Base-by-base conservation (phyloP, 2,113 vertebrate species). In the Gnathonemus echidnorhynchus region DNA sequence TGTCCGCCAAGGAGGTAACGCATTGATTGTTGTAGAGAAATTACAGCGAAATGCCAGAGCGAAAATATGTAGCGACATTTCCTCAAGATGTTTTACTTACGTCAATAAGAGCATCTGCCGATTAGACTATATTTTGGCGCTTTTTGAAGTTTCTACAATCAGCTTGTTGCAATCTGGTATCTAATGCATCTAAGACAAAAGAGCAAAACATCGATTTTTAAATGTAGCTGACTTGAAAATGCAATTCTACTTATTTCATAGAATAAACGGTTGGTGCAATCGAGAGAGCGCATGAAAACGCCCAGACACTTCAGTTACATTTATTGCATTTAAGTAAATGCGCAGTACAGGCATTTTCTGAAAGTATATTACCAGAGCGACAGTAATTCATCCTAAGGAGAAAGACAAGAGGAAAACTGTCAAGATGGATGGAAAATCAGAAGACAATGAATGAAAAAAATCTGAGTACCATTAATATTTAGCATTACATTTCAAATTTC, bases 181-280 rank as follows among this genome's bases (percentile, higher is more conserved):
- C 66, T 83, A 52, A 49, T 46, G 89, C 66, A 74, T 56, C 89
- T 84, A 46, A 56, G 53, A 89, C 70, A 83, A 83, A 89, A 83
- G 62, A 89, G 50, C 88, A 50, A 89, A 89, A 89, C 48, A 84
- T 84, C 89, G 89, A 86, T 62, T 89, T 89, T 52, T 89, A 31
- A 46, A 85, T 85, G 89, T 89, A 89, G 89, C 88, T 45, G 74
- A 42, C 39, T 89, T 89, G 3, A 89, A 56, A 62, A 89, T 62
- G 89, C 35, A 42, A 85, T 56, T 46, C 53, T 88, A 62, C 74
- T 46, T 85, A 84, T 83, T 58, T 58, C n/a, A n/a, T 24, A 45
- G 21, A 58, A 58, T 46, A 89, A 89, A 83, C 19, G n/a, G 21
- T 86, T 58, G 42, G 5, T 31, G 42, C 45, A 84, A 48, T 85